Base-by-base conservation (phyloP, 2,797 vertebrate genomes). In the Pseudopleuronectes americanus region DNA sequence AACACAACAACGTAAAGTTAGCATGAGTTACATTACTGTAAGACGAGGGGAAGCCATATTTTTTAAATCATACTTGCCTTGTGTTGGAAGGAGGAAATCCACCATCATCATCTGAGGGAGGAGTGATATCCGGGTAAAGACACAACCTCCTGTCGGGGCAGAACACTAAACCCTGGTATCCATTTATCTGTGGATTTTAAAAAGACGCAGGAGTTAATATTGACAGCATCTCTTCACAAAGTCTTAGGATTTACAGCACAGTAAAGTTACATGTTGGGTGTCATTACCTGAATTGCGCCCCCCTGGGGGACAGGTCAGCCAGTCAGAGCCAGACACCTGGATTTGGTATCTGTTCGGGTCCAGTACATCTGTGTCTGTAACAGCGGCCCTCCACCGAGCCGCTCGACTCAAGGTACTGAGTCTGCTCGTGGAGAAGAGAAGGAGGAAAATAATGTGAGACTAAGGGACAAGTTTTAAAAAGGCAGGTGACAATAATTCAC, bases 331-430 rank as follows among this genome's bases (percentile, higher is more conserved):
- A 53, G 73, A 74, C 23, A 92, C 92, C 78, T 89, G 92, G 77
- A 96, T 83, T 36, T 95, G 90, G 70, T 92, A 96, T 16, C 55
- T 70, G 72, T 94, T 95, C 0, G n/a, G n/a, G 77, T 60, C 91
- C 94, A 22, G 83, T 89, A 60, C 96, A 96, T 16, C 89, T 90
- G 89, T 95, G 94, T 84, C 93, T 94, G 89, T 95, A 97, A 80
- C 96, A 97, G 4, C 85, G 89, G 3, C 95, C 96, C 57, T 67
- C 82, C 57, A 90, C 59, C 17, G 90, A 68, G 23, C 61, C 21
- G 48, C 41, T 65, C 31, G 12, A 16, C 33, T 4, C 4, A 16
- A 7, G 0, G 8, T 48, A 17, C 4, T 55, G 9, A 60, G 56
- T 88, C 85, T 84, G 71, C 22, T 1, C 1, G 49, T 21, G 13